Evolutionary conservation across 2,113 vertebrate genomes (phyloP).

Genomic region (Leptobrachium ailaonicum): DNA sequence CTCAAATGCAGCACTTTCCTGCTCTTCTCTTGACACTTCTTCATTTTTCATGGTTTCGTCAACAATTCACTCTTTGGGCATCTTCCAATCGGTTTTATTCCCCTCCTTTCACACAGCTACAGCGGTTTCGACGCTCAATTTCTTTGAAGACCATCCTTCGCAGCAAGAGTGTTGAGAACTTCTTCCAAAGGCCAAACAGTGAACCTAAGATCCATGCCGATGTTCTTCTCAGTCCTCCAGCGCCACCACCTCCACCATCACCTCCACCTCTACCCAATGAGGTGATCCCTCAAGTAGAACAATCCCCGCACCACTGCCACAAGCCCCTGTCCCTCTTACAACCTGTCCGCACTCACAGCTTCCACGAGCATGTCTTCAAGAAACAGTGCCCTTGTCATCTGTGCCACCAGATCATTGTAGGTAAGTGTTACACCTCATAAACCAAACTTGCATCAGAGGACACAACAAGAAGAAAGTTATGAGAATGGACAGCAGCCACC

Average conservation of each 20-base stretch:
- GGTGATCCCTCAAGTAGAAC: slow-evolving; percentile 19
- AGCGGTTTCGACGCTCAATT: slow-evolving; percentile 82
- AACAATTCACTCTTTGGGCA: no score
- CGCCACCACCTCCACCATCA: slow-evolving; percentile 71
- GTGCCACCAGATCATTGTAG: slow-evolving; percentile 87
- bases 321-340: slow-evolving; percentile 68
- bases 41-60: no score
- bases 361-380: slow-evolving; percentile 87
- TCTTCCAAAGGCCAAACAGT: slow-evolving; percentile 83
- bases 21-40: no score
- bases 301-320: slow-evolving; percentile 61
- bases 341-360: slow-evolving; percentile 77
- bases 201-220: slow-evolving; percentile 78
- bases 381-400: slow-evolving; percentile 84
- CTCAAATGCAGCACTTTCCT: no score
- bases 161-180: slow-evolving; percentile 89
- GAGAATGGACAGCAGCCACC: no score
- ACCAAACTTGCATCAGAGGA: no score
- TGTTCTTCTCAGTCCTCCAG: slow-evolving; percentile 74
- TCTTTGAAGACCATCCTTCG: slow-evolving; percentile 88
- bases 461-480: no score
- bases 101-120: slow-evolving; percentile 66
- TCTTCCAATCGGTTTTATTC: neutral
- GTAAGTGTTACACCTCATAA: slow-evolving; percentile 63
- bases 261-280: slow-evolving; percentile 65